Conservation (phyloP, 2,797 vertebrate species). For the Brachyalestes nurse region DNA sequence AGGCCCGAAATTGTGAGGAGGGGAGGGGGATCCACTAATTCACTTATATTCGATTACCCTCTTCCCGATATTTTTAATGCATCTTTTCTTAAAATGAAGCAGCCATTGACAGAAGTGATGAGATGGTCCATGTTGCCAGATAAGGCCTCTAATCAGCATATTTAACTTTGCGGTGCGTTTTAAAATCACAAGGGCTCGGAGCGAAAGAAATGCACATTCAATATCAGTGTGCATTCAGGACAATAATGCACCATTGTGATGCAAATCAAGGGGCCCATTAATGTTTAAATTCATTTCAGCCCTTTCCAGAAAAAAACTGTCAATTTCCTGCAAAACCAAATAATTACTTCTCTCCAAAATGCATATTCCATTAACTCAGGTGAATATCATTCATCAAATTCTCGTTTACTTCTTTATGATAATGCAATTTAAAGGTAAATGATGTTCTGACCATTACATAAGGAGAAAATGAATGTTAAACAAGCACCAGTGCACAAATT, state of each 20-base stretch:
- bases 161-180: slow-evolving; percentile 58
- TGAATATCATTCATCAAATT: slow-evolving; percentile 83
- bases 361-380: slow-evolving; percentile 87
- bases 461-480: slow-evolving; percentile 60
- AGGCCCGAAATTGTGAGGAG: slow-evolving; percentile 48
- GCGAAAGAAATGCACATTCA: slow-evolving; percentile 79
- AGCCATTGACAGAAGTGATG: slow-evolving; percentile 58
- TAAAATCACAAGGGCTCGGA: slow-evolving; percentile 57
- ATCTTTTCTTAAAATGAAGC: slow-evolving; percentile 55
- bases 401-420: slow-evolving; percentile 80
- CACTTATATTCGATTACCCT: slow-evolving; percentile 61
- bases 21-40: slow-evolving; percentile 44
- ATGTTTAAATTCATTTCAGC: slow-evolving; percentile 84
- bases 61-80: slow-evolving; percentile 52
- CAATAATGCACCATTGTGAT: slow-evolving; percentile 83
- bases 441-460: slow-evolving; percentile 73
- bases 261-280: slow-evolving; percentile 84
- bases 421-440: slow-evolving; percentile 85
- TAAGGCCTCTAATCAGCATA: slow-evolving; percentile 64
- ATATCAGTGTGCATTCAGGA: slow-evolving; percentile 74
- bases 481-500: slow-evolving; percentile 57
- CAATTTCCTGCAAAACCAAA: slow-evolving; percentile 76
- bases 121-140: slow-evolving; percentile 56
- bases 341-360: slow-evolving; percentile 85
- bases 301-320: slow-evolving; percentile 75